phyloP scores from a whole-genome alignment of 2,113 vertebrate genomes.

The Ceyx melanurus region DNA sequence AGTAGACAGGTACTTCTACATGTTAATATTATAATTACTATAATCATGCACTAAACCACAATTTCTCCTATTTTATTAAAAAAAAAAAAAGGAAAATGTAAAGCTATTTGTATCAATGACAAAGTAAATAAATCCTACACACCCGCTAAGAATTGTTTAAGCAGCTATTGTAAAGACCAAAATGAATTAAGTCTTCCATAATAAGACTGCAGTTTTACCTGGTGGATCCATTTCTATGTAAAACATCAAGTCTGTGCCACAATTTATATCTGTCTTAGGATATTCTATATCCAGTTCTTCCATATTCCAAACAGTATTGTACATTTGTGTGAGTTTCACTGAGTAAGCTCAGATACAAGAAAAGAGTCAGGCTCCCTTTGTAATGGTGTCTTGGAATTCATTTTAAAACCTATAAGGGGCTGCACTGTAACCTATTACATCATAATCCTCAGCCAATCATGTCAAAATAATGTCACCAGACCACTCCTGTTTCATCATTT shows the following conservation, averaged over 20 bases:
- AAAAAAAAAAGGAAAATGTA: neutral
- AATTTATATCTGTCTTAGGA: slow-evolving; percentile 79
- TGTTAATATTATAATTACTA: slow-evolving; percentile 34
- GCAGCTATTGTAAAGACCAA: slow-evolving; percentile 49
- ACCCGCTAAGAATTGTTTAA: slow-evolving; percentile 31
- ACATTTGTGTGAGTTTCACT: slow-evolving; percentile 78
- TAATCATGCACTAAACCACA: slow-evolving; percentile 40
- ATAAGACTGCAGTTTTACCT: slow-evolving; percentile 80
- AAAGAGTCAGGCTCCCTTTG: slow-evolving; percentile 77
- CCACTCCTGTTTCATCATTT: slow-evolving; percentile 87
- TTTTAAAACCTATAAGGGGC: slow-evolving; percentile 88
- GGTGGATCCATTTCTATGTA: slow-evolving; percentile 87
- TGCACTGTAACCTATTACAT: slow-evolving; percentile 97
- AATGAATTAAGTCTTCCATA: slow-evolving; percentile 66
- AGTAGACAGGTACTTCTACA: slow-evolving; percentile 52
- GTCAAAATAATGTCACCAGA: slow-evolving; percentile 86
- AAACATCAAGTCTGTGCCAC: slow-evolving; percentile 82
- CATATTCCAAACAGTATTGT: slow-evolving; percentile 79
- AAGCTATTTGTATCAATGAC: slow-evolving; percentile 16
- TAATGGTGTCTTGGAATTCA: slow-evolving; percentile 83
- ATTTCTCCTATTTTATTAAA: slow-evolving; percentile 42
- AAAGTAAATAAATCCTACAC: slow-evolving; percentile 56
- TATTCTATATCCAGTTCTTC: slow-evolving; percentile 82
- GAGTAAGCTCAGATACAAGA: slow-evolving; percentile 73
- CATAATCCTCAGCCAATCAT: slow-evolving; percentile 96